phyloP scores from a whole-genome alignment of 2,113 vertebrate species.

The Danionella cerebrum region DNA sequence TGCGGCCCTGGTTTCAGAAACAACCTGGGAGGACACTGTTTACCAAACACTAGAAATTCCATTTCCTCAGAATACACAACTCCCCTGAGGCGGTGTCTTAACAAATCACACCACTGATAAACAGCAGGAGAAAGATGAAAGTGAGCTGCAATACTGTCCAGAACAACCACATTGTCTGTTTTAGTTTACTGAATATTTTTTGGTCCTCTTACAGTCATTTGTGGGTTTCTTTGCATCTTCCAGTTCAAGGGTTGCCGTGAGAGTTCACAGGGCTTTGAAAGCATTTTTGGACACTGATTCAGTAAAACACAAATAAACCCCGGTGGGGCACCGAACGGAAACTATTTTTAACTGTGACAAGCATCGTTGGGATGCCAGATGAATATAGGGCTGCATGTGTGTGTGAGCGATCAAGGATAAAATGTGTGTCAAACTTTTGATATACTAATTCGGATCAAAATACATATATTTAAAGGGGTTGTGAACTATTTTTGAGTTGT shows the following conservation, averaged over 20 bases:
- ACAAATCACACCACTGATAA: slow-evolving; percentile 13
- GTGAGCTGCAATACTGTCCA: not conserved
- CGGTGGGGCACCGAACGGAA: slow-evolving; percentile 14
- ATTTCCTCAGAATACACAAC: slow-evolving; percentile 23
- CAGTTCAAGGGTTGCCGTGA: not conserved
- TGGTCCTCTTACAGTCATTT: slow-evolving; percentile 18
- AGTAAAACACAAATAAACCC: slow-evolving; percentile 48
- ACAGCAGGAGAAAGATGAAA: not conserved
- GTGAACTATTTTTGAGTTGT: too few species aligned
- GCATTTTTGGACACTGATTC: slow-evolving; percentile 31
- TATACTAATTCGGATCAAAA: too few species aligned
- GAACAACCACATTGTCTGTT: slow-evolving; percentile 14
- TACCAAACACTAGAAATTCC: slow-evolving; percentile 21
- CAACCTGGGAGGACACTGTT: slow-evolving; percentile 13
- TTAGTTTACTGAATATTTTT: slow-evolving; percentile 14
- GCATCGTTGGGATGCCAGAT: slow-evolving; percentile 35
- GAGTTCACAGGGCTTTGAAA: slow-evolving; percentile 12
- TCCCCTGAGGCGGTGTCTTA: slow-evolving; percentile 10
- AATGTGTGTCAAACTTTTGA: too few species aligned
- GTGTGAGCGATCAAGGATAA: slow-evolving; percentile 26
- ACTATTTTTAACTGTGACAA: slow-evolving; percentile 50
- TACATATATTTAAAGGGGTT: too few species aligned
- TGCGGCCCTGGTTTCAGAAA: not conserved
- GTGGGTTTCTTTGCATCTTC: not conserved
- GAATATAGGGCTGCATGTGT: slow-evolving; percentile 43